Conservation (phyloP, 2,113 vertebrate genomes). For the Planiliza haematocheilus region DNA sequence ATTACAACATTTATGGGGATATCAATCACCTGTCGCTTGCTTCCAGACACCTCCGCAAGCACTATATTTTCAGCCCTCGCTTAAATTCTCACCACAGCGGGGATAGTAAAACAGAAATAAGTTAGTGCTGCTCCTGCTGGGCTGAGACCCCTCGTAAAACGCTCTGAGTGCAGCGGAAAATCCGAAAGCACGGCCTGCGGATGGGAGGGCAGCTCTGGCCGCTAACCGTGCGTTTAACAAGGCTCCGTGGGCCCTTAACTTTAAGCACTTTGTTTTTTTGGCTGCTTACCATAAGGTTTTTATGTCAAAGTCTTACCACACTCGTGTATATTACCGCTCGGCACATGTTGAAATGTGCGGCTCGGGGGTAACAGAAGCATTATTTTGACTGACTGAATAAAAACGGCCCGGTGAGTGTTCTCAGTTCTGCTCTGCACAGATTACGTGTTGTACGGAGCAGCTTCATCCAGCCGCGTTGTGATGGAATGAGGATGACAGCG, state of each 20-base stretch:
- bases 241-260: conserved; percentile 59
- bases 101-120: conserved; percentile 60
- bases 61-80: conserved; percentile 10
- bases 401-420: background rate
- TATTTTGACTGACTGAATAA: background rate
- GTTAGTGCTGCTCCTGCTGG: conserved; percentile 65
- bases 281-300: conserved; percentile 26
- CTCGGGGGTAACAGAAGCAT: conserved; percentile 13
- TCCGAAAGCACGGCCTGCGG: conserved; percentile 19
- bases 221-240: conserved; percentile 60
- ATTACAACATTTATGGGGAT: background rate
- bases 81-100: conserved; percentile 50
- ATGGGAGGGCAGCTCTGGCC: conserved; percentile 41
- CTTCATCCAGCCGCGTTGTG: conserved; percentile 7
- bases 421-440: background rate
- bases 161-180: conserved; percentile 61
- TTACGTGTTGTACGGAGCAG: conserved; percentile 4
- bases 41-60: background rate
- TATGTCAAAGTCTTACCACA: conserved; percentile 45
- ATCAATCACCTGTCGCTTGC: background rate
- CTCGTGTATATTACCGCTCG: conserved; percentile 1
- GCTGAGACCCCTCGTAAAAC: conserved; percentile 67
- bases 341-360: conserved; percentile 46
- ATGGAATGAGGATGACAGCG: conserved; percentile 21
- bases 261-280: conserved; percentile 51